A percentile compares a stretch with the other conserved stretches of the same genome.
Evolutionary conservation across 2,797 vertebrate genomes (phyloP).

Genomic region (Macropus fuliginosus): DNA sequence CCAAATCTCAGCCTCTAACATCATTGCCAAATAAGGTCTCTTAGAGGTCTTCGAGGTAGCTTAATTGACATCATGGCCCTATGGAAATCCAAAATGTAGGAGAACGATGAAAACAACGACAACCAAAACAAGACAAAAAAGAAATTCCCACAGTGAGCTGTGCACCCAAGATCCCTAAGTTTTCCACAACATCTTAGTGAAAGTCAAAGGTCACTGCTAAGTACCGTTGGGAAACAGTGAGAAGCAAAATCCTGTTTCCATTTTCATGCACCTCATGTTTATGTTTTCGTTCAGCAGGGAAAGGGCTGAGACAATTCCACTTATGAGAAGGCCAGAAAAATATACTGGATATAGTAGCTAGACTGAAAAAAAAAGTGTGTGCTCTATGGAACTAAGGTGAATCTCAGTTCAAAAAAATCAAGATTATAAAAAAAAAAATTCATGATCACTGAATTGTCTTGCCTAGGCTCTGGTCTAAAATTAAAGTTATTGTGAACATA

Average conservation of each 20-base stretch:
- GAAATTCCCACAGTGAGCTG: constrained; percentile 83
- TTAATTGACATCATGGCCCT: constrained; percentile 71
- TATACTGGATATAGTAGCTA: constrained; percentile 80
- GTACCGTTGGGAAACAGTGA: constrained; percentile 86
- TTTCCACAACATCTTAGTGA: constrained; percentile 86
- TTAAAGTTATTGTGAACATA: constrained; percentile 67
- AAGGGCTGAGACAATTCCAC: constrained; percentile 86
- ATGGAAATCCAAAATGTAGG: constrained; percentile 78
- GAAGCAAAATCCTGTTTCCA: constrained; percentile 88
- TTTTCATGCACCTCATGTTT: constrained; percentile 87
- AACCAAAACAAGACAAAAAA: constrained; percentile 66
- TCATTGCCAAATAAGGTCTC: constrained; percentile 30
- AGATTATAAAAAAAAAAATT: constrained; percentile 54
- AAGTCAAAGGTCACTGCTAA: constrained; percentile 87
- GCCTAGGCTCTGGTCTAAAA: constrained; percentile 70
- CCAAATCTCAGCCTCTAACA: constrained; percentile 54
- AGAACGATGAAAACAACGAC: constrained; percentile 80
- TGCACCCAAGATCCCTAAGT: constrained; percentile 81
- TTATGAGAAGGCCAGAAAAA: constrained; percentile 84
- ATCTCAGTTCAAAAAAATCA: constrained; percentile 72
- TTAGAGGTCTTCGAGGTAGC: constrained; percentile 56
- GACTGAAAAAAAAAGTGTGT: constrained; percentile 80
- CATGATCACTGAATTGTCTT: constrained; percentile 70
- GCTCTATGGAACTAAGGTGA: constrained; percentile 76
- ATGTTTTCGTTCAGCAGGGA: constrained; percentile 84